Base-by-base conservation (phyloP, 2,888 invertebrate genomes). In the Ptilodon capucinus region DNA sequence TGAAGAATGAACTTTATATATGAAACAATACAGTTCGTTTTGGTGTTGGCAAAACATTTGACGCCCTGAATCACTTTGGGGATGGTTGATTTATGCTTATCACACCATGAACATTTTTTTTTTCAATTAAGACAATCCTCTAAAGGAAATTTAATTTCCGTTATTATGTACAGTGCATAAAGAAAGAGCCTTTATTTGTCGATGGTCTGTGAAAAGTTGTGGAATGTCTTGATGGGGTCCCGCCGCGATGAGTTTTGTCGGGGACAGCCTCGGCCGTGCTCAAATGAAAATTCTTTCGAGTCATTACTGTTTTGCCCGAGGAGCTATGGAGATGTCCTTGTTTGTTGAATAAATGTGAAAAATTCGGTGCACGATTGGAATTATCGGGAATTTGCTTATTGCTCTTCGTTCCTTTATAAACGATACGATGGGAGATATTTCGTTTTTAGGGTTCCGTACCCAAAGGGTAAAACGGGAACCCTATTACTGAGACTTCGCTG, bases 221-320 rank as follows among this genome's bases (percentile, higher is more conserved):
- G 86, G 86, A 86, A 87, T 86, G 79, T 81, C 79, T 80, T 77
- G 80, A 81, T 81, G 77, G 79, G 61, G 67, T 58, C 55, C 64
- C 63, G 66, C 59, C 55, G 54, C 71, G 74, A 78, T 76, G 79
- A 79, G 76, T 72, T 72, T 71, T 53, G 52, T 53, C 46, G 53
- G 70, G 68, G 74, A 74, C 74, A 72, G 58, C 48, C 67, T 63
- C 63, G 65, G 65, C 76, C 77, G 70, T 72, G 73, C 79, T 80
- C 69, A 84, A 86, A 87, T 87, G 84, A 86, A 86, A 86, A 84
- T 84, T 87, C 84, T 83, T 82, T 81, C 62, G 66, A 61, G 75
- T 77, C 81, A 84, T 85, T 85, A 84, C 80, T 81, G 79, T 81
- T 82, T 80, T 79, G n/a, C 76, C 78, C 71, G 65, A 57, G 61